Conservation (phyloP, 2,888 invertebrate species). For the Penaeus monodon region DNA sequence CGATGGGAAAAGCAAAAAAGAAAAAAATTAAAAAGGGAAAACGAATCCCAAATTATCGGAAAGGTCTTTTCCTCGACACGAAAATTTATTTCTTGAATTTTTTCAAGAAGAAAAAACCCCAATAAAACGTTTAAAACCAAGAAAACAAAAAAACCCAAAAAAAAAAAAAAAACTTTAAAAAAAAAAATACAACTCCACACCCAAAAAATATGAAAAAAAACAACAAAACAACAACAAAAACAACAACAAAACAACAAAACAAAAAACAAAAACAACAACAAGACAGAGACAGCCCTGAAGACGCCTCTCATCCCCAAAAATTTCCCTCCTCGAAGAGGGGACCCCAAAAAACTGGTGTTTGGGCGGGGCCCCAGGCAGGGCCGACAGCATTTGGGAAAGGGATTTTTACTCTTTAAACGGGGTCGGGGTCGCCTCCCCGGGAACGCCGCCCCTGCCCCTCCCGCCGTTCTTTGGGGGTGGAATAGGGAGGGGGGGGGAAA, state of each 20-base stretch:
- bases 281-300: background rate
- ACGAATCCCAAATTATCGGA: no score
- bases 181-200: no score
- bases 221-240: background rate
- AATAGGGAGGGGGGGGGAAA: background rate
- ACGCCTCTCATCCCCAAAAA: conserved; percentile 78
- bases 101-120: no score
- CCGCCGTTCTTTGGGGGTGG: conserved; percentile 73
- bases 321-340: conserved; percentile 90
- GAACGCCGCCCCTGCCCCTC: conserved; percentile 75
- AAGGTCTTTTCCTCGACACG: no score
- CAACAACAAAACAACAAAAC: no score
- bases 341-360: conserved; percentile 90
- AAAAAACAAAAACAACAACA: no score
- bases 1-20: background rate
- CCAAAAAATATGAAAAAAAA: background rate
- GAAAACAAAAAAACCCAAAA: no score
- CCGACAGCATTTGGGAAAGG: conserved; percentile 80
- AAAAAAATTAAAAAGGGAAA: background rate
- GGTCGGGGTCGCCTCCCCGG: conserved; percentile 78
- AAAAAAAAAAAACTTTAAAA: no score
- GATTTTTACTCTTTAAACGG: conserved; percentile 92
- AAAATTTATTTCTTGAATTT: no score
- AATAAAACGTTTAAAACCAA: no score
- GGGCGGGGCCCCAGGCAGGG: conserved; percentile 78